Evolutionary conservation across 2,888 invertebrate genomes (phyloP).

Genomic region (Melinopterus prodromus): DNA sequence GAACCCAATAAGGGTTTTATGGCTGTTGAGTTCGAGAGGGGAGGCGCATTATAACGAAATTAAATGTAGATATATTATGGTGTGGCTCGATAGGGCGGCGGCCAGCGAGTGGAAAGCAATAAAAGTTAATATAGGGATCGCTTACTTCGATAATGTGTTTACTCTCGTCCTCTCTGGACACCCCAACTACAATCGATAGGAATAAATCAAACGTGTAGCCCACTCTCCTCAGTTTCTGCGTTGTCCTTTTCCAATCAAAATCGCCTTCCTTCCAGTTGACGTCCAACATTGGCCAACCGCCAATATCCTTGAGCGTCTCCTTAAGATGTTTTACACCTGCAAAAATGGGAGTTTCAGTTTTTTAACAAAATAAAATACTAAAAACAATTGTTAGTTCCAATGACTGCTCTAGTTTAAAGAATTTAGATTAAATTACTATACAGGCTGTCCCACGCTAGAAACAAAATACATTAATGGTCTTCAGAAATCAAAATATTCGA

Average conservation of each 20-base stretch:
- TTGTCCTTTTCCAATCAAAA: slow-evolving; percentile 55
- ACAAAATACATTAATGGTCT: too few species aligned
- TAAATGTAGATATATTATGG: background rate
- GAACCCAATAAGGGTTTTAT: too few species aligned
- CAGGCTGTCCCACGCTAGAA: too few species aligned
- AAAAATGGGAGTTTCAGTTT: background rate
- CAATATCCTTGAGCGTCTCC: slow-evolving; percentile 60
- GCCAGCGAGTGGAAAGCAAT: background rate
- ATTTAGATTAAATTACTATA: too few species aligned
- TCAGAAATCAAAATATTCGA: too few species aligned
- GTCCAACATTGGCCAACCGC: slow-evolving; percentile 68
- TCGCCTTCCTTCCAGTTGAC: slow-evolving; percentile 58
- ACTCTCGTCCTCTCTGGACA: slow-evolving; percentile 33
- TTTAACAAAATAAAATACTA: too few species aligned
- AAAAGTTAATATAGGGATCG: background rate
- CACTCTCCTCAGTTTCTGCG: slow-evolving; percentile 51
- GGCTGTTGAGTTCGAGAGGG: background rate
- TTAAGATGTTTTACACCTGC: slow-evolving; percentile 47
- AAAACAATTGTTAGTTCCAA: too few species aligned
- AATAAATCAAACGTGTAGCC: slow-evolving; percentile 56
- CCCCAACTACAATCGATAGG: slow-evolving; percentile 44
- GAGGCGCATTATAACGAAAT: background rate
- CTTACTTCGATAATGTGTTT: slow-evolving; percentile 36
- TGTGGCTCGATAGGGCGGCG: background rate
- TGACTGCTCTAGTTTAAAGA: too few species aligned